Conservation (phyloP, 1,140 invertebrate species). For the Temnothorax nylanderi region DNA sequence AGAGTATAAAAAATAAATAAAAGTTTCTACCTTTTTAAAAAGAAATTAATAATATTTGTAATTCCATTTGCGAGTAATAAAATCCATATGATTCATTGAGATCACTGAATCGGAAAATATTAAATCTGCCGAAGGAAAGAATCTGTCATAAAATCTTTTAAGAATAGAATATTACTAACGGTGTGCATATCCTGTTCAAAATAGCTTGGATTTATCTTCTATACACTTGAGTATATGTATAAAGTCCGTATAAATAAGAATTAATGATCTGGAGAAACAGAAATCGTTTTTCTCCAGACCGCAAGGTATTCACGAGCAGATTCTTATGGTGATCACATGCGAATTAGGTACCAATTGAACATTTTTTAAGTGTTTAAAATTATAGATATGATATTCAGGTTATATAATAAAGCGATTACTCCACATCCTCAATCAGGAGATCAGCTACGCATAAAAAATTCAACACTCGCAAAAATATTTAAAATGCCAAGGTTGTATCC, state of each 20-base stretch:
- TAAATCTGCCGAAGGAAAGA: not conserved
- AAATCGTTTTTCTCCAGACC: slow-evolving; percentile 54
- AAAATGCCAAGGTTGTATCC: not conserved
- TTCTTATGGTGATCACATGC: slow-evolving; percentile 27
- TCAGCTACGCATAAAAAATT: not conserved
- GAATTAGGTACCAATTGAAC: slow-evolving; percentile 21
- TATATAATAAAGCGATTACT: not conserved
- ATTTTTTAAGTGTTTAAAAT: slow-evolving; percentile 32
- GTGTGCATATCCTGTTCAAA: not conserved
- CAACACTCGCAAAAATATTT: not conserved
- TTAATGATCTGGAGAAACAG: slow-evolving; percentile 17
- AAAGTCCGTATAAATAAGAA: not conserved
- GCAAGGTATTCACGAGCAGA: slow-evolving; percentile 7
- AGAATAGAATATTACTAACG: not conserved
- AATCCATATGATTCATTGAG: not conserved
- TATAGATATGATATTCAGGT: not conserved
- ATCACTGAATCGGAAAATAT: not conserved
- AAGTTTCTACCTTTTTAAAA: not conserved
- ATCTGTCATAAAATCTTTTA: not conserved
- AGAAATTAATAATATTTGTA: not conserved
- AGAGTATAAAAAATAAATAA: not conserved
- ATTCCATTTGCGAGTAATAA: not conserved
- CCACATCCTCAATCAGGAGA: not conserved
- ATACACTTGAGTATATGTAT: not conserved
- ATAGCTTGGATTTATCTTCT: not conserved